Conservation (phyloP, 2,113 vertebrate species). For the Laterallus jamaicensis region DNA sequence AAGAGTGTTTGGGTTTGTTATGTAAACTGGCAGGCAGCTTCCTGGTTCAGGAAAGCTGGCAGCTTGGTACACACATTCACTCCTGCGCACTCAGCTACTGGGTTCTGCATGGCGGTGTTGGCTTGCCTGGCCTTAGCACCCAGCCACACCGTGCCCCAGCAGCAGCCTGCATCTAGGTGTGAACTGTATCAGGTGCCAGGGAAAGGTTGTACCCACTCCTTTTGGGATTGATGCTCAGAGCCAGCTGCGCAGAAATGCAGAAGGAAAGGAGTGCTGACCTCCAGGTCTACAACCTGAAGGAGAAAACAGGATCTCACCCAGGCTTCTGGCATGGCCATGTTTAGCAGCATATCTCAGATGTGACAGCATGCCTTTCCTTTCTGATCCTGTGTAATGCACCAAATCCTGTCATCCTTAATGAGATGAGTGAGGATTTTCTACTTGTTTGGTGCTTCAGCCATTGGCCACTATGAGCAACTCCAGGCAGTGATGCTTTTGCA, state of each 20-base stretch:
- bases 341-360: not conserved
- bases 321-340: not conserved
- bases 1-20: not conserved
- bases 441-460: not conserved
- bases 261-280: not conserved
- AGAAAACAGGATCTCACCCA: not conserved
- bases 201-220: not conserved
- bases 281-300: not conserved
- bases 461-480: not conserved
- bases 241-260: not conserved
- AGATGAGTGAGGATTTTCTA: constrained; percentile 30
- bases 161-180: not conserved
- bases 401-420: not conserved
- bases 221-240: not conserved
- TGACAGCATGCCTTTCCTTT: not conserved
- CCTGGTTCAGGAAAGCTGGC: not conserved
- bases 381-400: not conserved
- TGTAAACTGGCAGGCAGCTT: not conserved
- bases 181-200: not conserved
- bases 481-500: not conserved
- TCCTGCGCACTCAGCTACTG: accelerated
- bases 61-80: not conserved
- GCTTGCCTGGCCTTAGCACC: not conserved
- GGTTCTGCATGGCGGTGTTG: not conserved
- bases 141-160: not conserved